A percentile compares a stretch with the other conserved stretches of the same genome.
Evolutionary conservation across 2,797 vertebrate genomes (phyloP).

Genomic region (Melanotaenia maccullochi): DNA sequence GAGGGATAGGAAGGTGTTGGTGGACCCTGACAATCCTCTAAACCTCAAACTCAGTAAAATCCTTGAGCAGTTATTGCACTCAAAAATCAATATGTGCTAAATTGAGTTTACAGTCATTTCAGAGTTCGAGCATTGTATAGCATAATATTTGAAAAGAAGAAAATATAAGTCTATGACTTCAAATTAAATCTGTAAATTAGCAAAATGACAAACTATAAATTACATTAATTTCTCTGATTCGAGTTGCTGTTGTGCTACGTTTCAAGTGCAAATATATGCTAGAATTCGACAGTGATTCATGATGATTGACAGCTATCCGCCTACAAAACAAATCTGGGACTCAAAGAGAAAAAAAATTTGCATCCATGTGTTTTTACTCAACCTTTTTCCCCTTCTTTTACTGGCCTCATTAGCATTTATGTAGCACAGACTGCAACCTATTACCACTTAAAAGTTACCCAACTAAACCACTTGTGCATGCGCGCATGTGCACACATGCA

Average conservation of each 20-base stretch:
- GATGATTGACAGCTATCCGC: not conserved
- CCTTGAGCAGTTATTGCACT: not conserved
- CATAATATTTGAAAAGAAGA: not conserved
- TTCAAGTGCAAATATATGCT: not conserved
- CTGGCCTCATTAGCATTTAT: slow-evolving; percentile 50
- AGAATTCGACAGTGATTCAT: not conserved
- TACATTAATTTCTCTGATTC: not conserved
- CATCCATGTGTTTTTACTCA: slow-evolving; percentile 8
- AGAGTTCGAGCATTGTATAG: not conserved
- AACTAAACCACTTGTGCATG: slow-evolving; percentile 10
- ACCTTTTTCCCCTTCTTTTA: not conserved
- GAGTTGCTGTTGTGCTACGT: not conserved
- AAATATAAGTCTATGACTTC: not conserved
- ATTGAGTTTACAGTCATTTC: not conserved
- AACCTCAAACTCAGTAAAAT: not conserved
- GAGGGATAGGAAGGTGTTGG: not conserved
- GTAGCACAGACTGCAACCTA: slow-evolving; percentile 28
- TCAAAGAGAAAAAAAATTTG: slow-evolving; percentile 1
- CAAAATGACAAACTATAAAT: not conserved
- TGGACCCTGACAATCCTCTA: not conserved
- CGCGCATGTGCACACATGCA: slow-evolving; percentile 10
- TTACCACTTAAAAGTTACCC: slow-evolving; percentile 66
- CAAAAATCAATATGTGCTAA: not conserved
- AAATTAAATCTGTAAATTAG: not conserved
- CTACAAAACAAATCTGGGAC: not conserved